Conservation (phyloP, 1,140 invertebrate genomes). For the Drosophila varians region DNA sequence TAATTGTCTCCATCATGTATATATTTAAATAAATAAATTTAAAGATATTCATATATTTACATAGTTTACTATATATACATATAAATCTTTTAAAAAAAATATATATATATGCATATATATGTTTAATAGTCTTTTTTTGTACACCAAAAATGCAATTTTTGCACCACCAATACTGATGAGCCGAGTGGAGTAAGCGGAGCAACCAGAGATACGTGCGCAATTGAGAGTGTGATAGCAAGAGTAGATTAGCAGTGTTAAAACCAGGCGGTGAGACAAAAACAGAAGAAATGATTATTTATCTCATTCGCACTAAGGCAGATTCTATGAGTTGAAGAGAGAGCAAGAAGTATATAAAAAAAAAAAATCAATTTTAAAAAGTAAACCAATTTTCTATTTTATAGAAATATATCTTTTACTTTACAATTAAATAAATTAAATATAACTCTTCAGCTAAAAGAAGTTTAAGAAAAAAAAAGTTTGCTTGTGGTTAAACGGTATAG, state of each 20-base stretch:
- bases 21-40: background rate
- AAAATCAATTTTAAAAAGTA: conserved; percentile 74
- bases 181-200: conserved; percentile 64
- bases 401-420: too few relatives aligned
- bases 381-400: conserved; percentile 15
- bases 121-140: conserved; percentile 77
- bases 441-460: too few relatives aligned
- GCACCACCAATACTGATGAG: conserved; percentile 68
- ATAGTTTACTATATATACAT: background rate
- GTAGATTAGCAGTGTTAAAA: conserved; percentile 51
- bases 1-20: background rate
- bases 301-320: conserved; percentile 59
- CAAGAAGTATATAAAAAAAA: conserved; percentile 66
- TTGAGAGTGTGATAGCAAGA: conserved; percentile 46
- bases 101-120: background rate
- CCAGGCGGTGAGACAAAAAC: conserved; percentile 40
- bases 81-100: background rate
- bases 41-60: background rate
- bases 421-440: too few relatives aligned
- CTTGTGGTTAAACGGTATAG: too few relatives aligned
- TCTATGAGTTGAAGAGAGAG: conserved; percentile 38
- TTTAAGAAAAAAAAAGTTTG: too few relatives aligned
- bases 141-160: conserved; percentile 83
- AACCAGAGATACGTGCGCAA: conserved; percentile 46
- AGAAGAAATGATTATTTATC: conserved; percentile 56